Evolutionary conservation across 1,140 invertebrate species (phyloP).

Genomic region (Drosophila ambigua): DNA sequence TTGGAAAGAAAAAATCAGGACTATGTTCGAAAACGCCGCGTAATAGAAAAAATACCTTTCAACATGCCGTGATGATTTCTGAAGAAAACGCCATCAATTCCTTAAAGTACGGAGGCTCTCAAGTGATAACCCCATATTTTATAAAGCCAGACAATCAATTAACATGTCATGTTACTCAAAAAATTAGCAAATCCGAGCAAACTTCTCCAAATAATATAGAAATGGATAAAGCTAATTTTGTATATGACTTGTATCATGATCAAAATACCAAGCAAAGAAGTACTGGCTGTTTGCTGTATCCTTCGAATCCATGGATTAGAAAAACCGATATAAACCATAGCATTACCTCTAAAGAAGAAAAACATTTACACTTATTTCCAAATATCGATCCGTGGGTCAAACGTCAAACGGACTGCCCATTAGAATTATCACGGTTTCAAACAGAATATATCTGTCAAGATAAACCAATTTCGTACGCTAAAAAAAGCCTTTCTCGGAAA

Average conservation of each 20-base stretch:
- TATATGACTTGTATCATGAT: slow-evolving; percentile 29
- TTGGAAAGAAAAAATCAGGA: slow-evolving; percentile 25
- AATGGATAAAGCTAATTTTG: slow-evolving; percentile 53
- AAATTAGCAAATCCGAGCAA: slow-evolving; percentile 74
- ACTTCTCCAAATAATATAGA: slow-evolving; percentile 81
- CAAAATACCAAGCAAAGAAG: slow-evolving; percentile 60
- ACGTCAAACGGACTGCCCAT: slow-evolving; percentile 33
- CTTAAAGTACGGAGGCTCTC: slow-evolving; percentile 8
- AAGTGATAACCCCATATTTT: slow-evolving; percentile 13
- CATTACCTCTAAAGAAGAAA: slow-evolving; percentile 12
- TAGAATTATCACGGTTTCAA: slow-evolving; percentile 7
- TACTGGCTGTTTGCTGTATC: slow-evolving; percentile 73
- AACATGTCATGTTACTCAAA: slow-evolving; percentile 40
- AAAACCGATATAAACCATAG: slow-evolving; percentile 49
- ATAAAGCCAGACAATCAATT: slow-evolving; percentile 57
- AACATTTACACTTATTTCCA: slow-evolving; percentile 24
- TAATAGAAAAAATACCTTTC: slow-evolving; percentile 34
- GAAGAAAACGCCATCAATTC: slow-evolving; percentile 40
- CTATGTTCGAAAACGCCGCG: slow-evolving; percentile 31
- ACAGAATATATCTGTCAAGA: slow-evolving; percentile 36
- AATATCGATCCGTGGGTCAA: slow-evolving; percentile 69
- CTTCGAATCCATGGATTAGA: slow-evolving; percentile 83
- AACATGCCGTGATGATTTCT: slow-evolving; percentile 44
- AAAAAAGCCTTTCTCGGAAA: slow-evolving; percentile 27
- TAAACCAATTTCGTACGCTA: slow-evolving; percentile 46